Evolutionary conservation across 1,140 invertebrate genomes (phyloP), one percentile per base, ranked within the genome.

Genomic region (Proales similis): DNA sequence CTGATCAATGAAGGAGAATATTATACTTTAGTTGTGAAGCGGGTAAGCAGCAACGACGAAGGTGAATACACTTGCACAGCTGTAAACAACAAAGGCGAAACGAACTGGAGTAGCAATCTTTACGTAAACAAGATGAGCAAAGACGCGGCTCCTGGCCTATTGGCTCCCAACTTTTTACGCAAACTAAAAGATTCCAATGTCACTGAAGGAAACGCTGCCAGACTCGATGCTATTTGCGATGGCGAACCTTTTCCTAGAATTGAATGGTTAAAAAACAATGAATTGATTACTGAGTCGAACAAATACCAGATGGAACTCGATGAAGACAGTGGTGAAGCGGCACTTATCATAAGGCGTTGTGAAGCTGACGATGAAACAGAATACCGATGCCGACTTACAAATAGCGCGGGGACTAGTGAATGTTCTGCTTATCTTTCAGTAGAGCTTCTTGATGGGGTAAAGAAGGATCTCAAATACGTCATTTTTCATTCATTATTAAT

Each of bases 31-130:
- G 14, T 45, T 0, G 27, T 61, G 30, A 45, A 45, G 38, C 24
- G 47, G 9, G 43, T 61, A 7, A 19, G 29, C 17, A 12, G 12
- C 6, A 46, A 46, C 19, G 57, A 61, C 26, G 57, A 61, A 46
- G 39, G 57, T 6, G 57, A 61, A 7, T 61, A 61, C 12, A 46
- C 57, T 6, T 61, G 57, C 36, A 61, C 33, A 20, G 57, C 57
- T n/a, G 39, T 12, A 7, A 61, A 61, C 38, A n/a, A 4, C 14
- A 45, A 32, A 5, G 57, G 57, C n/a, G 57, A 61, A 32, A 46
- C 39, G 12, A 2, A 42, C 14, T 61, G 57, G 39, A 29, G 22
- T 4, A 30, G 42, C 36, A 61, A 61, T 61, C 27, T 61, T 17
- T 45, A 61, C 27, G 32, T 61, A 17, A 61, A 45, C 38, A 45